Percentiles rank a stretch among this genome's conserved stretches.
Conservation (phyloP, 2,113 vertebrate species). For the Rhinolophus sinicus region DNA sequence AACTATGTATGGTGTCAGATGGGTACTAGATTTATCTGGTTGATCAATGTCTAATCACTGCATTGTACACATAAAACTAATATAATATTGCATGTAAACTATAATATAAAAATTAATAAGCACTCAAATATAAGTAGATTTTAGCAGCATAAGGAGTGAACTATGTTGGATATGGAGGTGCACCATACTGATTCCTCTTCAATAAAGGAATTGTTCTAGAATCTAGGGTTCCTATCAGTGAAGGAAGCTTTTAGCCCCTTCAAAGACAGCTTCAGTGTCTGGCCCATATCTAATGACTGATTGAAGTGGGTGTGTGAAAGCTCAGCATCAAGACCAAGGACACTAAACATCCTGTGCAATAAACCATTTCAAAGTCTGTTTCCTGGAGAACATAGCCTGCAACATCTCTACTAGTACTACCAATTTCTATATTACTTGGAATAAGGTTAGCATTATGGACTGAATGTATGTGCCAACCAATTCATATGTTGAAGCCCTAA, state of each 20-base stretch:
- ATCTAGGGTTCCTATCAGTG: neutral
- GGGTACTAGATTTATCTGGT: no score
- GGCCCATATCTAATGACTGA: neutral
- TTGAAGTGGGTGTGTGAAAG: neutral
- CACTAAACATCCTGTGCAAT: neutral
- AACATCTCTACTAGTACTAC: neutral
- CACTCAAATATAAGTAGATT: neutral
- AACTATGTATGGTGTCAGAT: no score
- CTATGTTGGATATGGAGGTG: neutral
- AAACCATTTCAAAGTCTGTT: neutral
- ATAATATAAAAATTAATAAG: no score
- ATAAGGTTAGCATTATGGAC: neutral
- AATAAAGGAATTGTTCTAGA: neutral
- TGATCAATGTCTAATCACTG: no score
- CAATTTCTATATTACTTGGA: neutral
- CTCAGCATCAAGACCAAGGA: neutral
- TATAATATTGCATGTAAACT: no score
- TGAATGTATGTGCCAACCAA: neutral
- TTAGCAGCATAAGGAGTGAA: neutral
- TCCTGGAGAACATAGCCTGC: neutral
- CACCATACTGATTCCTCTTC: neutral
- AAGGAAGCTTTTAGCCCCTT: neutral
- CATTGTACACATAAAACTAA: no score
- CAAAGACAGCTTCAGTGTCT: neutral
- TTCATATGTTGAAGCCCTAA: neutral